Evolutionary conservation across 2,888 invertebrate species (phyloP).

Genomic region (Linnaemya tessellans): DNA sequence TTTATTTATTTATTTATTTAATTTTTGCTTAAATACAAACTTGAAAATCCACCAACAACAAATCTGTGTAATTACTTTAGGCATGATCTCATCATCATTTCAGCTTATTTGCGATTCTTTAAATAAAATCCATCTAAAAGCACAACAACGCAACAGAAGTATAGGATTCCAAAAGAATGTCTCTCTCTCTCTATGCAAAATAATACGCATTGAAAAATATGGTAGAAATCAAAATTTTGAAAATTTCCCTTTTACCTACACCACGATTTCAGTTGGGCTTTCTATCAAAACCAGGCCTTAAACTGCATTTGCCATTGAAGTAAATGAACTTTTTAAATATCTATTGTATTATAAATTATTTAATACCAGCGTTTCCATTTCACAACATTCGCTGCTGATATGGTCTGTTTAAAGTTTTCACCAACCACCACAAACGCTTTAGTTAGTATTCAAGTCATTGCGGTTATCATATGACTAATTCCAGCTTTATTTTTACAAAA

Average conservation of each 20-base stretch:
- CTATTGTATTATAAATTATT: background rate
- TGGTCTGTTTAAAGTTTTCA: background rate
- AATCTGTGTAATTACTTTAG: slow-evolving; percentile 13
- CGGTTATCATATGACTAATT: slow-evolving; percentile 37
- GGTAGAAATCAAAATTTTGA: background rate
- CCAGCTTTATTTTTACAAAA: background rate
- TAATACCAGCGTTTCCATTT: slow-evolving; percentile 13
- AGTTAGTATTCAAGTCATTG: background rate
- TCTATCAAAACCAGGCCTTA: background rate
- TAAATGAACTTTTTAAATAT: background rate
- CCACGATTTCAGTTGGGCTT: background rate
- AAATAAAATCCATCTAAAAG: background rate
- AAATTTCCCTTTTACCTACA: background rate
- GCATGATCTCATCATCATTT: slow-evolving; percentile 69
- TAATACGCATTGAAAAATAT: background rate
- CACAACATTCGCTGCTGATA: slow-evolving; percentile 31
- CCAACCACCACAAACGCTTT: background rate
- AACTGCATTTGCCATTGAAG: background rate
- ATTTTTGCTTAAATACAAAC: slow-evolving; percentile 1
- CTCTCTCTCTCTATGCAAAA: background rate
- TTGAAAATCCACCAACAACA: slow-evolving; percentile 4
- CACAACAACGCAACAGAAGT: background rate
- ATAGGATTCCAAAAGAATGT: slow-evolving; percentile 18
- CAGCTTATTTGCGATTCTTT: slow-evolving; percentile 57
- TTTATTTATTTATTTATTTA: no score